Percentiles rank a stretch among this genome's conserved stretches.
Conservation (phyloP, 37 sponge, comb jelly and placozoan species). For the Sycon ciliatum region DNA sequence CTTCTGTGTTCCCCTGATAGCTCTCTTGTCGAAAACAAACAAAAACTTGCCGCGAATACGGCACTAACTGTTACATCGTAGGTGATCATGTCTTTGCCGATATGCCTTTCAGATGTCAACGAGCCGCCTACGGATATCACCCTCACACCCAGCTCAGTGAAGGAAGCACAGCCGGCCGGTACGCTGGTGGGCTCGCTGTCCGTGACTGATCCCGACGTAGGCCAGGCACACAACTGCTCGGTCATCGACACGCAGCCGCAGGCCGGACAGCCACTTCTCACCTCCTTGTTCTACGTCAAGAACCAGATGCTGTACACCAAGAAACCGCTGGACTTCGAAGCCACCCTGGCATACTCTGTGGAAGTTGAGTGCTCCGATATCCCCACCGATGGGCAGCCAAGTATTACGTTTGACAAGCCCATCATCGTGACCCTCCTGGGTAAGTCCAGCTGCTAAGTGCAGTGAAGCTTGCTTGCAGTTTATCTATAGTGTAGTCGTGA, state of each 20-base stretch:
- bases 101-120: too few species aligned
- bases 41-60: too few species aligned
- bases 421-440: too few species aligned
- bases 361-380: conserved; percentile 2
- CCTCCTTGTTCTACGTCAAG: background rate
- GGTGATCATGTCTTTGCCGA: too few species aligned
- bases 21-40: too few species aligned
- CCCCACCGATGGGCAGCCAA: conserved; percentile 1
- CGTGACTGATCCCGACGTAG: conserved; percentile 14
- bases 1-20: too few species aligned
- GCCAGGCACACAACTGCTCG: conserved; percentile 10
- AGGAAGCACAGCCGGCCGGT: background rate
- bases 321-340: background rate
- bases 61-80: too few species aligned
- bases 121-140: conserved; percentile 9
- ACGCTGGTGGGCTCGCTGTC: background rate
- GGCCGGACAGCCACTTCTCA: background rate
- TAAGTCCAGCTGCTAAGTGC: too few species aligned
- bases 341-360: background rate
- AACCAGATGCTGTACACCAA: background rate
- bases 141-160: background rate
- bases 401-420: too few species aligned
- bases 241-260: background rate
- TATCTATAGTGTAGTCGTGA: too few species aligned
- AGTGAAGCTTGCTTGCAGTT: too few species aligned